These are phyloP conservation scores for Hetaerina titia DNA, from an alignment of 2,888 invertebrate genomes.

Conservation along the genomic window DNA sequence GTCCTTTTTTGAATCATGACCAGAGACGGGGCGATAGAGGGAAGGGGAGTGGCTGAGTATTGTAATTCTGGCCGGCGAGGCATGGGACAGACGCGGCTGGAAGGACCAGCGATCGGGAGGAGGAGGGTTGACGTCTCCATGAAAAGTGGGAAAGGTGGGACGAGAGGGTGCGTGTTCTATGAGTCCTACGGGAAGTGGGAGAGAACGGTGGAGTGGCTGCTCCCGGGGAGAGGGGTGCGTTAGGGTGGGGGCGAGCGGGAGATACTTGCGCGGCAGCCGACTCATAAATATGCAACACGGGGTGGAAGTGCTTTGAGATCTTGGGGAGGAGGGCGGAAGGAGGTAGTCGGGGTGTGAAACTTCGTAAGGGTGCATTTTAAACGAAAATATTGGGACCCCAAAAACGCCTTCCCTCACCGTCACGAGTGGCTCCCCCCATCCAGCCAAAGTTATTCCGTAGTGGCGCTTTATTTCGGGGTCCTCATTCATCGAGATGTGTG, in stretches of 20 bases:
- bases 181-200: neutral
- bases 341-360: neutral
- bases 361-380: slow-evolving; percentile 32
- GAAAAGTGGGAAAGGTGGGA: neutral
- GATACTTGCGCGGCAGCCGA: neutral
- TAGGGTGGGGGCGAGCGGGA: neutral
- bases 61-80: neutral
- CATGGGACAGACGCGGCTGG: neutral
- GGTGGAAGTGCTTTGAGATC: slow-evolving; percentile 14
- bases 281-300: slow-evolving; percentile 31
- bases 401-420: neutral
- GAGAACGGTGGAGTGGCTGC: neutral
- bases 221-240: neutral
- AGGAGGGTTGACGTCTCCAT: neutral
- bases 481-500: neutral
- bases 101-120: neutral
- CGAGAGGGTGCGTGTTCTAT: neutral
- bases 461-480: neutral
- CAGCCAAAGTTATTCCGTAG: neutral
- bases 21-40: neutral
- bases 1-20: neutral
- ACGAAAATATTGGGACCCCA: slow-evolving; percentile 30
- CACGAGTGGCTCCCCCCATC: neutral
- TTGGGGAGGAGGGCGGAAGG: neutral
- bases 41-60: neutral